phyloP scores from a whole-genome alignment of 2,113 vertebrate genomes.

The Plecturocebus donacophilus region DNA sequence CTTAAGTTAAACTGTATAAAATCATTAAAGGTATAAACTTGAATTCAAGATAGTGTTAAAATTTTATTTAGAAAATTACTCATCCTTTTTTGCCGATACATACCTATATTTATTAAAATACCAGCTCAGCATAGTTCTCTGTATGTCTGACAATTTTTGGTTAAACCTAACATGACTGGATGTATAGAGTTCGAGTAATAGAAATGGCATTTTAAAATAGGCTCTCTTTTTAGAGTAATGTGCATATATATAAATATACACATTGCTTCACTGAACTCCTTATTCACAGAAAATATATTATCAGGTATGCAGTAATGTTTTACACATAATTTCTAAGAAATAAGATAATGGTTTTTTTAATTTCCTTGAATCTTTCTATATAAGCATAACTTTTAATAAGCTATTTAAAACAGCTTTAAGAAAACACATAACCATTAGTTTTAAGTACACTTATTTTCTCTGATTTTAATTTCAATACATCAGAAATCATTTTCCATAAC shows the following conservation, averaged over 20 bases:
- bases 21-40: background rate
- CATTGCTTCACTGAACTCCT: background rate
- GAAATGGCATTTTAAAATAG: background rate
- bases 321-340: background rate
- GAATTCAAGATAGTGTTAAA: background rate
- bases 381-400: background rate
- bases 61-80: background rate
- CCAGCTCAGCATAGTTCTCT: background rate
- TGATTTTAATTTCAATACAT: background rate
- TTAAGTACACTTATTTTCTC: background rate
- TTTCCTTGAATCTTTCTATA: background rate
- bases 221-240: background rate
- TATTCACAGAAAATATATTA: background rate
- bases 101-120: background rate
- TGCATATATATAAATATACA: fast-evolving
- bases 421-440: background rate
- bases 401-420: background rate
- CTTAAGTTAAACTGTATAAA: background rate
- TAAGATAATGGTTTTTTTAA: background rate
- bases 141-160: background rate
- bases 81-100: background rate
- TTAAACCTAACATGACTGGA: background rate
- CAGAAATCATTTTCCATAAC: background rate
- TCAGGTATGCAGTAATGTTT: background rate
- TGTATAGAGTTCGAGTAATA: background rate